phyloP scores from a whole-genome alignment of 2,797 vertebrate genomes.

The Takifugu ocellatus region DNA sequence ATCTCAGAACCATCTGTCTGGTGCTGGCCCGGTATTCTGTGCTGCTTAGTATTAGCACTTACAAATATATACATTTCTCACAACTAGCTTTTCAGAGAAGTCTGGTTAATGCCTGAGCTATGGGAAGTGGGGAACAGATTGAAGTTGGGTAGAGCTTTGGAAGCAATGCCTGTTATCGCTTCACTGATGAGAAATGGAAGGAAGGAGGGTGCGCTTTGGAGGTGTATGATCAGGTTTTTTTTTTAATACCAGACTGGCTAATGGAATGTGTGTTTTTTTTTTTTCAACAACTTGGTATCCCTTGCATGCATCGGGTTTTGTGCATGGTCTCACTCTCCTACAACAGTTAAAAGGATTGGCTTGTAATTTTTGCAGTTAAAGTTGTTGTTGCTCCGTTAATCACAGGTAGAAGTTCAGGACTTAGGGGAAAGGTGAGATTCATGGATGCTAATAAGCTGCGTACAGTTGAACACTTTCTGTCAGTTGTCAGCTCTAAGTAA shows the following conservation, averaged over 20 bases:
- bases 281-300: slow-evolving; percentile 50
- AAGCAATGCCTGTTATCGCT: slow-evolving; percentile 42
- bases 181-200: slow-evolving; percentile 23
- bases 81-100: slow-evolving; percentile 47
- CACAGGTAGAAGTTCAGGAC: slow-evolving; percentile 39
- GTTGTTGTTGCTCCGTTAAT: slow-evolving; percentile 30
- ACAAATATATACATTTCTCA: slow-evolving; percentile 75
- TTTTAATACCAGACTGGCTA: slow-evolving; percentile 39
- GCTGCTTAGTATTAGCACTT: slow-evolving; percentile 62
- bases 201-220: slow-evolving; percentile 6
- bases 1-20: slow-evolving; percentile 73
- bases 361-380: slow-evolving; percentile 11
- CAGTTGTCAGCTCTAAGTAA: slow-evolving; percentile 63
- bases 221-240: slow-evolving; percentile 44
- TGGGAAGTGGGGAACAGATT: slow-evolving; percentile 61
- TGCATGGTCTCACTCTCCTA: background rate
- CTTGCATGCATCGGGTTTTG: slow-evolving; percentile 38
- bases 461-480: slow-evolving; percentile 29
- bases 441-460: slow-evolving; percentile 56
- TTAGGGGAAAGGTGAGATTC: slow-evolving; percentile 52
- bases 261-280: slow-evolving; percentile 56
- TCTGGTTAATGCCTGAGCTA: slow-evolving; percentile 43
- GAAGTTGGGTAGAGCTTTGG: slow-evolving; percentile 38
- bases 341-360: no score
- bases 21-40: slow-evolving; percentile 54